These are phyloP conservation scores for Dryas iulia DNA, from an alignment of 1,140 invertebrate species.

Conservation along the genomic window DNA sequence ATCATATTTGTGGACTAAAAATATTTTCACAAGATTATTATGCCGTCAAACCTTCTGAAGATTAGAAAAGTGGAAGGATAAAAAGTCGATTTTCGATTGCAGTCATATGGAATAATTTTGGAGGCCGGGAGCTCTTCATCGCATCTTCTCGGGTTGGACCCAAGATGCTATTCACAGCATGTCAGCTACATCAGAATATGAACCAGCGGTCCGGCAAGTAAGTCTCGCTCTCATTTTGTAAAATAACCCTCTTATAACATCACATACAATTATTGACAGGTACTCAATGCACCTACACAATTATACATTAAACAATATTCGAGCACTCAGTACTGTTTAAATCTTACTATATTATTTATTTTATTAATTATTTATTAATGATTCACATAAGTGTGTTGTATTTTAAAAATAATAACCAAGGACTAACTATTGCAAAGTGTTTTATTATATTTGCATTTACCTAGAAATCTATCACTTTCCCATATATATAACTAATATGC, in stretches of 20 bases:
- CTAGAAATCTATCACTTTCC: no score
- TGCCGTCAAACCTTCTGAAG: constrained; percentile 53
- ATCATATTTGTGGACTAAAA: constrained; percentile 70
- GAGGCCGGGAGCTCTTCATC: constrained; percentile 66
- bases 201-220: constrained; percentile 77
- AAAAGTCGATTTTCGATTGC: constrained; percentile 75
- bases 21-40: constrained; percentile 69
- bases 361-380: neutral
- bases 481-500: no score
- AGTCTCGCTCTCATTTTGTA: constrained; percentile 42
- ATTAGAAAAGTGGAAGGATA: constrained; percentile 64
- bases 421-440: neutral
- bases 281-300: neutral
- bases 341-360: neutral
- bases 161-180: constrained; percentile 80
- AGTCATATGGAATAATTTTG: constrained; percentile 71
- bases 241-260: constrained; percentile 4
- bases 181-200: constrained; percentile 78
- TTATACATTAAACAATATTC: neutral
- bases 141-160: constrained; percentile 74
- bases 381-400: neutral
- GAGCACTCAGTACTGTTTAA: neutral
- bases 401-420: neutral
- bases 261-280: neutral
- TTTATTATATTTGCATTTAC: no score